Base-by-base conservation (phyloP, 1,140 invertebrate genomes). In the Aphelinus atriplicis region DNA sequence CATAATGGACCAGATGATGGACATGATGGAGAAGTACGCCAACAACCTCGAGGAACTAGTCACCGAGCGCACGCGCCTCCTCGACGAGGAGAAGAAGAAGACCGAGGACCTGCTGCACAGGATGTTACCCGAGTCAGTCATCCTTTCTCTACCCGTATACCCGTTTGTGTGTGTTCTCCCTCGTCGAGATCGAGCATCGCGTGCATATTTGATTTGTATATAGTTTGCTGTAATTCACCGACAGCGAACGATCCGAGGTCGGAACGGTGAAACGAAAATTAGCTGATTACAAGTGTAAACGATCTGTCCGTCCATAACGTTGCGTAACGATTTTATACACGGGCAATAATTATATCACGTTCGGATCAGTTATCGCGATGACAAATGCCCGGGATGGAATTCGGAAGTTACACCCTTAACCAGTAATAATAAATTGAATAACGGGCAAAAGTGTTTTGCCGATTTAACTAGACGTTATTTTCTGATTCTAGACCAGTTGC, bases 1-100 rank as follows among this genome's bases (percentile, higher is more conserved):
- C 85, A 96, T 97, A 77, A 96, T 97, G 94, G 96, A 98, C 84
- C 94, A 96, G 90, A 96, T 97, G 94, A 95, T 97, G 93, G 93
- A 95, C 77, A 96, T 97, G 93, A 96, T 98, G 95, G 96, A 96
- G 85, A 96, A 96, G 81, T 97, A 98, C 85, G 94, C 95, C 10
- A 95, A 96, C 84, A 96, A 97, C 89, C 92, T 98, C 87, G 96
- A 98, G 88, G 95, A 96, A 86, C 90, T 98, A 87, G 96, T 98
- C 80, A 93, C 90, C 80, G 95, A 97, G 88, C 90, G 96, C 80
- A 98, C 96, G 56, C 91, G 93, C 82, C 90, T 95, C 82, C 89
- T 97, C 80, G 93, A 92, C 82, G 96, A 97, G 88, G 96, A 98
- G 85, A 97, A 98, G 86, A 92, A 95, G 83, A 97, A 97, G 88